These are phyloP conservation scores for Microplitis deprimator DNA, from an alignment of 2,888 invertebrate species.

Conservation along the genomic window DNA sequence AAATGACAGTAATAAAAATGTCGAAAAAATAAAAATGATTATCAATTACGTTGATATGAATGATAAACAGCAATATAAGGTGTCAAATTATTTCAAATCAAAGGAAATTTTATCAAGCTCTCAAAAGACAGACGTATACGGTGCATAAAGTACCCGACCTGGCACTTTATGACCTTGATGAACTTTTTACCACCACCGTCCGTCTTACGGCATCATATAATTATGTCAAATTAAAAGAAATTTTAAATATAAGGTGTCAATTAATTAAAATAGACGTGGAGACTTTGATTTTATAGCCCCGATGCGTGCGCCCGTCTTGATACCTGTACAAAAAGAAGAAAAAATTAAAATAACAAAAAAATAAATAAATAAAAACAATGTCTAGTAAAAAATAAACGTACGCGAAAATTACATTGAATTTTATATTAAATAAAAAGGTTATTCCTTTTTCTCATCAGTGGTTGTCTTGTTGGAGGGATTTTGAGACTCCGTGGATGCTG, in stretches of 20 bases:
- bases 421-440: conserved; percentile 48
- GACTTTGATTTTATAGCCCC: conserved; percentile 64
- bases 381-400: conserved; percentile 36
- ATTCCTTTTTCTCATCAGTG: conserved; percentile 67
- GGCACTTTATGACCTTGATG: too few relatives aligned
- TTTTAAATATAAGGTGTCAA: conserved; percentile 61
- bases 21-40: conserved; percentile 16
- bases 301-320: conserved; percentile 65
- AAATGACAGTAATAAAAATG: background rate
- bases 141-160: too few relatives aligned
- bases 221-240: too few relatives aligned
- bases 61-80: conserved; percentile 62
- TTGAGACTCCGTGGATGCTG: conserved; percentile 58
- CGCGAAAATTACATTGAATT: conserved; percentile 48
- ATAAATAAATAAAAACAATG: background rate
- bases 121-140: too few relatives aligned
- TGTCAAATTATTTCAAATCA: conserved; percentile 54
- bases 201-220: too few relatives aligned
- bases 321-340: conserved; percentile 57
- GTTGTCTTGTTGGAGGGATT: conserved; percentile 61
- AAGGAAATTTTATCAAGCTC: too few relatives aligned
- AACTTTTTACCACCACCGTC: too few relatives aligned
- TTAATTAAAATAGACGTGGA: conserved; percentile 68
- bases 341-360: background rate
- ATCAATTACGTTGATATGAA: conserved; percentile 61